Evolutionary conservation across 2,113 vertebrate genomes (phyloP).

Genomic region (Neotoma lepida): DNA sequence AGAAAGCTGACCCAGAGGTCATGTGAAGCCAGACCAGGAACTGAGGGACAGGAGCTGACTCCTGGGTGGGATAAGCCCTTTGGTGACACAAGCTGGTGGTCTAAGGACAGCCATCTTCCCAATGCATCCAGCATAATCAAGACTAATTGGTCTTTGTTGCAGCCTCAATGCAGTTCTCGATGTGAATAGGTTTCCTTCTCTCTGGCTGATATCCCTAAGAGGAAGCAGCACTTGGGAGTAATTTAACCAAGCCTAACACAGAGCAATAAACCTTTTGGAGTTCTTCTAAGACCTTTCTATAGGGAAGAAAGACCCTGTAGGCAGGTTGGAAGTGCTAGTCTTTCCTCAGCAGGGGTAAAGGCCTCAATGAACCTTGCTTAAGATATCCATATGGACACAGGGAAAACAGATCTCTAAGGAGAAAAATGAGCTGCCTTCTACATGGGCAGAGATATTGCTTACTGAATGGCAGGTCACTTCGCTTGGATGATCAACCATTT

Average conservation of each 20-base stretch:
- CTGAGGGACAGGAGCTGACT: conserved; percentile 10
- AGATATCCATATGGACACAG: conserved; percentile 25
- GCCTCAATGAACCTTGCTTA: neutral
- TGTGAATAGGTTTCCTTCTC: conserved; percentile 75
- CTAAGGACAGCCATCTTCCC: conserved; percentile 64
- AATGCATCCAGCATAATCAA: conserved; percentile 64
- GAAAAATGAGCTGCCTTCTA: conserved; percentile 65
- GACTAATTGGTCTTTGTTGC: conserved; percentile 78
- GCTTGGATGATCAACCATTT: conserved; percentile 66
- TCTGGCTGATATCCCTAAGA: conserved; percentile 58
- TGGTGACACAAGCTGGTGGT: conserved; percentile 75
- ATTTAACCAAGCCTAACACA: conserved; percentile 65
- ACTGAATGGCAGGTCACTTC: conserved; percentile 66
- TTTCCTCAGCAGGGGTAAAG: neutral
- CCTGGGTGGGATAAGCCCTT: conserved; percentile 75
- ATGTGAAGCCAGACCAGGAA: conserved; percentile 28
- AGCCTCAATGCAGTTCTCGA: conserved; percentile 59
- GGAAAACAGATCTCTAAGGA: conserved; percentile 41
- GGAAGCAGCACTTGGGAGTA: conserved; percentile 67
- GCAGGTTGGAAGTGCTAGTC: conserved; percentile 12
- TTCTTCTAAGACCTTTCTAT: conserved; percentile 49
- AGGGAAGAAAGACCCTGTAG: conserved; percentile 44
- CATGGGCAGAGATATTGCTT: conserved; percentile 37
- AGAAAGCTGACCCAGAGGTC: conserved; percentile 68
- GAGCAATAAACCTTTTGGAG: conserved; percentile 73